Evolutionary conservation across 2,888 invertebrate genomes (phyloP).

Genomic region (Siphlonurus alternatus): DNA sequence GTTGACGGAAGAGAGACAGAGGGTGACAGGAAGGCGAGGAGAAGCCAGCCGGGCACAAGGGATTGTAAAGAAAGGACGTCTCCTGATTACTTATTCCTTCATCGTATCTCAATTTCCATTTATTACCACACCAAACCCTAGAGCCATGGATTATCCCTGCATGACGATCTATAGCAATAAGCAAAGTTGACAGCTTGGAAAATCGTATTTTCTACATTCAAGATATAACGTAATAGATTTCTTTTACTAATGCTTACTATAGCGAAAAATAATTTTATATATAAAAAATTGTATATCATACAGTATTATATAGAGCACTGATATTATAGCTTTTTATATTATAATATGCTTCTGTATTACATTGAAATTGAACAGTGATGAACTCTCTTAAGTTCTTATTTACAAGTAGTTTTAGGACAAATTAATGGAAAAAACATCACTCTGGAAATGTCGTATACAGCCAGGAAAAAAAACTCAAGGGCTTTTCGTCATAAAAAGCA

Average conservation of each 20-base stretch:
- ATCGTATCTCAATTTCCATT: background rate
- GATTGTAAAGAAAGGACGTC: background rate
- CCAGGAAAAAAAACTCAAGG: too few species aligned
- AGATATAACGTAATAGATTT: background rate
- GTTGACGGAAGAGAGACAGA: background rate
- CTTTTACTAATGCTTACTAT: background rate
- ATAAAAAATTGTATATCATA: too few species aligned
- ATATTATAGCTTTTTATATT: too few species aligned
- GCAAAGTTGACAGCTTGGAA: background rate
- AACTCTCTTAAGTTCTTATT: too few species aligned
- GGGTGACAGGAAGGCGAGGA: background rate
- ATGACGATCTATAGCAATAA: background rate
- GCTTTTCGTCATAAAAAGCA: too few species aligned
- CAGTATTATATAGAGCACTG: too few species aligned
- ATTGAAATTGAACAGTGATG: too few species aligned
- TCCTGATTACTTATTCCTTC: background rate
- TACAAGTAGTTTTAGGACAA: too few species aligned
- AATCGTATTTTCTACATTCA: background rate
- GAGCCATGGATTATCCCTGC: background rate
- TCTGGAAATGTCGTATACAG: too few species aligned
- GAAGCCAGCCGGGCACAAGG: slow-evolving; percentile 1
- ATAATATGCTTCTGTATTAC: too few species aligned
- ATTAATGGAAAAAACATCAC: too few species aligned
- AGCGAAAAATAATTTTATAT: background rate
- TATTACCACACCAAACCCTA: background rate